phyloP scores from a whole-genome alignment of 2,797 vertebrate genomes.

The Melanotaenia maccullochi region DNA sequence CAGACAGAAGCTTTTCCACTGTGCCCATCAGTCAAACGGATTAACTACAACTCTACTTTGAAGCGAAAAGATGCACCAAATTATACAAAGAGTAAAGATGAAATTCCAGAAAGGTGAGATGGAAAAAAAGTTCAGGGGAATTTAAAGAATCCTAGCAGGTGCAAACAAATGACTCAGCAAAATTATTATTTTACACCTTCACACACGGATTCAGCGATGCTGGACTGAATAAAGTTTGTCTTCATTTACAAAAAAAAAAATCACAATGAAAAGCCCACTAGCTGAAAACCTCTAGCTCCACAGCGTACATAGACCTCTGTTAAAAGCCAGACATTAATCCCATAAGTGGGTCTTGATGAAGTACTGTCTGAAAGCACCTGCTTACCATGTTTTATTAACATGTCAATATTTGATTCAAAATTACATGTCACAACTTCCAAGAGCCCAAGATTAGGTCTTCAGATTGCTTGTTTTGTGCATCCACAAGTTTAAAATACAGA shows the following conservation, averaged over 20 bases:
- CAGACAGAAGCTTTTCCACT: conserved; percentile 54
- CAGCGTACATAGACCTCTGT: too few species aligned
- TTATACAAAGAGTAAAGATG: conserved; percentile 2
- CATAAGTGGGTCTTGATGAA: neutral
- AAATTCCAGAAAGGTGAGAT: conserved; percentile 29
- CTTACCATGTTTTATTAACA: neutral
- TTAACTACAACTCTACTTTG: conserved; percentile 39
- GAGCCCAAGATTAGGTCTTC: neutral
- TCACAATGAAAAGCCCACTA: neutral
- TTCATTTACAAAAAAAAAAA: conserved; percentile 10
- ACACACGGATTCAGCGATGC: neutral
- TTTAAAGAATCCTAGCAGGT: conserved; percentile 12
- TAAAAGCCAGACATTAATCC: neutral
- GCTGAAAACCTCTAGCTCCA: neutral
- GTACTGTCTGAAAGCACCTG: neutral
- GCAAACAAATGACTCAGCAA: conserved; percentile 23
- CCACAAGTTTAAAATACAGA: neutral
- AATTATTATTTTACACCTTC: conserved; percentile 1
- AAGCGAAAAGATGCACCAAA: conserved; percentile 32
- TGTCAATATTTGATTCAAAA: neutral
- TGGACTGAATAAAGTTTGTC: neutral
- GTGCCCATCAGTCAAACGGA: conserved; percentile 43
- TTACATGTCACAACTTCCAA: neutral
- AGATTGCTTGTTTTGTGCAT: conserved; percentile 7
- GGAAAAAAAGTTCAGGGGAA: conserved; percentile 19